phyloP scores from a whole-genome alignment of 35 echinoderm and acorn worm species.

The Anneissia japonica region DNA sequence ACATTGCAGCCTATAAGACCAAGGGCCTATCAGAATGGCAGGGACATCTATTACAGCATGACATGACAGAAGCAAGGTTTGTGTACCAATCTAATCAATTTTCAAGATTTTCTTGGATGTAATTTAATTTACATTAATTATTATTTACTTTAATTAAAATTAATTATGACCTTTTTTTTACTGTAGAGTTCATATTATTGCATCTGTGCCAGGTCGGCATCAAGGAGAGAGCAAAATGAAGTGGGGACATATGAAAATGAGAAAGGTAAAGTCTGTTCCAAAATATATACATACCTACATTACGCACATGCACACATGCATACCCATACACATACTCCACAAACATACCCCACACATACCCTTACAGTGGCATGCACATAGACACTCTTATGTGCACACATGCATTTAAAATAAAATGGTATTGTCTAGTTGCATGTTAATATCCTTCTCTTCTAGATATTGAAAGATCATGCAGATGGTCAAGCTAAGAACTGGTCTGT shows the following conservation, averaged over 20 bases:
- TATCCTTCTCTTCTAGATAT: not conserved
- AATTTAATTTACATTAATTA: too few relatives aligned
- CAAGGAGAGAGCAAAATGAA: slow-evolving; percentile 55
- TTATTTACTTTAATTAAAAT: not conserved
- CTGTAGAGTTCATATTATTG: slow-evolving; percentile 62
- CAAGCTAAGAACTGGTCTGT: slow-evolving; percentile 63
- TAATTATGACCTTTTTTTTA: not conserved
- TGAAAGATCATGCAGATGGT: not conserved
- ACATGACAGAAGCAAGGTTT: slow-evolving; percentile 70
- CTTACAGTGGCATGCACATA: too few relatives aligned
- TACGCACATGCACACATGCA: too few relatives aligned
- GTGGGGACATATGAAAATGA: slow-evolving; percentile 83
- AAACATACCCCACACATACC: too few relatives aligned
- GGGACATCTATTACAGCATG: slow-evolving; percentile 65
- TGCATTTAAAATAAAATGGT: too few relatives aligned
- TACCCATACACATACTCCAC: too few relatives aligned
- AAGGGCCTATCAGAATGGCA: slow-evolving; percentile 55
- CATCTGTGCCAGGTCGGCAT: slow-evolving; percentile 85
- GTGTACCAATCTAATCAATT: too few relatives aligned
- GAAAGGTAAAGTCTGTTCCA: slow-evolving; percentile 87
- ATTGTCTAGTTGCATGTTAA: too few relatives aligned
- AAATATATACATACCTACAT: too few relatives aligned
- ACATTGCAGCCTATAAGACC: slow-evolving; percentile 56
- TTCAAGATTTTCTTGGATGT: too few relatives aligned
- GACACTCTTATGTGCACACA: too few relatives aligned